Evolutionary conservation across 2,797 vertebrate genomes (phyloP).

Genomic region (Peromyscus aztecus): DNA sequence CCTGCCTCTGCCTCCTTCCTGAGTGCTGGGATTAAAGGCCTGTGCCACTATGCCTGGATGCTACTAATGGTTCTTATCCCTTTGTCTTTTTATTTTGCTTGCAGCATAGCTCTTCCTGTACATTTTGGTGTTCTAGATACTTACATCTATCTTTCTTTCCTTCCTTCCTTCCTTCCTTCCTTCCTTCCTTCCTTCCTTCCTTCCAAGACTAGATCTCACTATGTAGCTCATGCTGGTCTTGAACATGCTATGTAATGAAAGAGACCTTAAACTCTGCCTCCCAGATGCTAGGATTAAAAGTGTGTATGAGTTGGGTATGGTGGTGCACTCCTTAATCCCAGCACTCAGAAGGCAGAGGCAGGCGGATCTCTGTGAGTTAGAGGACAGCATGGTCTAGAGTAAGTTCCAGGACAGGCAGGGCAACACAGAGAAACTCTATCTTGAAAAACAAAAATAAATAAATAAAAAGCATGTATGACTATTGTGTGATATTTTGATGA

Average conservation of each 20-base stretch:
- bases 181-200: neutral
- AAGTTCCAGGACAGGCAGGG: neutral
- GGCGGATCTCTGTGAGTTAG: neutral
- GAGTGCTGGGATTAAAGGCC: neutral
- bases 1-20: neutral
- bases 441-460: neutral
- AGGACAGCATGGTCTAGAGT: neutral
- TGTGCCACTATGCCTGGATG: neutral
- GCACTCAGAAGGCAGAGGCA: neutral
- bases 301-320: neutral
- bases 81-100: neutral
- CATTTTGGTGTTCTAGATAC: slow-evolving; percentile 3
- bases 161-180: neutral
- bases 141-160: neutral
- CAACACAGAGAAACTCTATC: neutral
- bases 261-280: neutral
- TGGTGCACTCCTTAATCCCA: neutral
- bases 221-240: neutral
- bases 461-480: neutral
- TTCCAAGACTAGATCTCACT: neutral
- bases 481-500: too few species aligned
- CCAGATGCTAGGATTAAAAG: neutral
- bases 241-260: neutral
- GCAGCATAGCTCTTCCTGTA: neutral
- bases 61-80: neutral